Evolutionary conservation across 2,113 vertebrate genomes (phyloP).

Genomic region (Plestiodon gilberti): DNA sequence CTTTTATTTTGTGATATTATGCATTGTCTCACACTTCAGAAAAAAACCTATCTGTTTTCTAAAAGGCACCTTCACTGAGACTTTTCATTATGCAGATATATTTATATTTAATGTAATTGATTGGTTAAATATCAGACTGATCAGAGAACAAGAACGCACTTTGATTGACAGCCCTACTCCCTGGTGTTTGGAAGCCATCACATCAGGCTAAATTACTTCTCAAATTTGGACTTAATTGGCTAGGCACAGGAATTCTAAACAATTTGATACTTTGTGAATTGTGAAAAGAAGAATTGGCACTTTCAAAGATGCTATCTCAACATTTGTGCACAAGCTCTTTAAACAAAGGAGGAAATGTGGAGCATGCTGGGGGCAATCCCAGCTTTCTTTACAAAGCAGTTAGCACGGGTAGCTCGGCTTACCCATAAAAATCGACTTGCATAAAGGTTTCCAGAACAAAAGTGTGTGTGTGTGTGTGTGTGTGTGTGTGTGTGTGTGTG

Average conservation of each 20-base stretch:
- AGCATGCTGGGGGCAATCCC: too few species aligned
- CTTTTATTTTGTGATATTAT: background rate
- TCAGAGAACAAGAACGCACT: background rate
- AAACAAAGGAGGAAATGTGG: too few species aligned
- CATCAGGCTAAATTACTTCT: background rate
- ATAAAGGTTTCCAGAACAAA: too few species aligned
- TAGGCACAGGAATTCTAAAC: background rate
- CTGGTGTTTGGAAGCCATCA: background rate
- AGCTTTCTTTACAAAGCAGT: too few species aligned
- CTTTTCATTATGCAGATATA: background rate
- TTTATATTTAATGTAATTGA: background rate
- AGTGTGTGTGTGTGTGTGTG: too few species aligned
- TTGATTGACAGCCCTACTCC: background rate
- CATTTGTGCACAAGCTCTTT: too few species aligned
- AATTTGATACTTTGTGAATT: background rate
- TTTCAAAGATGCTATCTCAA: background rate
- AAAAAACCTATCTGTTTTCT: background rate
- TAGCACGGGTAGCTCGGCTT: too few species aligned
- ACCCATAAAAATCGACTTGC: too few species aligned
- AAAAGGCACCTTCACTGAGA: background rate
- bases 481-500: too few species aligned
- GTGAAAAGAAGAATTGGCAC: background rate
- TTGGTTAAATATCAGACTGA: background rate
- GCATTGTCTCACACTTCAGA: background rate
- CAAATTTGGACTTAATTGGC: background rate